A percentile compares a stretch with the other conserved stretches of the same genome.
Evolutionary conservation across 2,888 invertebrate genomes (phyloP).

Genomic region (Chrysopilus asiliformis): DNA sequence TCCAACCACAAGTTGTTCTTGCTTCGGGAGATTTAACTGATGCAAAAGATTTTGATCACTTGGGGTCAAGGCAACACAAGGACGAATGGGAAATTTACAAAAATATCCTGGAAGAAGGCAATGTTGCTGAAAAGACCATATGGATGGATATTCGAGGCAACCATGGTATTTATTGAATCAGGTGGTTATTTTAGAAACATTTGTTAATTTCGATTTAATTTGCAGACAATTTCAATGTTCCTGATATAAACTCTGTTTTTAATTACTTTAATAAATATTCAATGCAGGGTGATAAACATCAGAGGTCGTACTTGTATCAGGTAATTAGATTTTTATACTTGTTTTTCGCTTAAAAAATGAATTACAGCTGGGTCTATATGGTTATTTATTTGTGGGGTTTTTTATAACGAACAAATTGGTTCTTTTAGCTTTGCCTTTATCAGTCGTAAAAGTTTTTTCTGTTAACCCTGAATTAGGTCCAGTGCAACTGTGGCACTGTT

Average conservation of each 20-base stretch:
- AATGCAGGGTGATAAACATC: conserved; percentile 54
- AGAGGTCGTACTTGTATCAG: conserved; percentile 61
- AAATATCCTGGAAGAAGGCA: conserved; percentile 51
- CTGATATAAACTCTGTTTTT: conserved; percentile 47
- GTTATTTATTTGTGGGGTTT: too few relatives aligned
- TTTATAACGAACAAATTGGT: too few relatives aligned
- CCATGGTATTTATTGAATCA: too few relatives aligned
- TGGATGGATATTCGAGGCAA: conserved; percentile 89
- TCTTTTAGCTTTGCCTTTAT: too few relatives aligned
- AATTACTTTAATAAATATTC: conserved; percentile 71
- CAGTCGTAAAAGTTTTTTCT: too few relatives aligned
- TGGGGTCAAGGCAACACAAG: conserved; percentile 67
- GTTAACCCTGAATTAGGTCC: too few relatives aligned
- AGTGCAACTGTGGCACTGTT: too few relatives aligned
- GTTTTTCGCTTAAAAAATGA: neutral
- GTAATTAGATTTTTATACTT: conserved; percentile 19
- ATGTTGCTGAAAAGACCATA: conserved; percentile 51
- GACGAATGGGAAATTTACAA: conserved; percentile 75
- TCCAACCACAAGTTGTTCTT: conserved; percentile 63
- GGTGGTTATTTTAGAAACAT: too few relatives aligned
- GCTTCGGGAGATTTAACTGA: conserved; percentile 84
- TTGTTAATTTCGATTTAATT: conserved; percentile 23
- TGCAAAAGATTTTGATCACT: conserved; percentile 63
- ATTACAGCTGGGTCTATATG: too few relatives aligned
- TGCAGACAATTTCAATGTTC: conserved; percentile 81